Base-by-base conservation (phyloP, 2,888 invertebrate genomes). In the Yponomeuta sedellus region DNA sequence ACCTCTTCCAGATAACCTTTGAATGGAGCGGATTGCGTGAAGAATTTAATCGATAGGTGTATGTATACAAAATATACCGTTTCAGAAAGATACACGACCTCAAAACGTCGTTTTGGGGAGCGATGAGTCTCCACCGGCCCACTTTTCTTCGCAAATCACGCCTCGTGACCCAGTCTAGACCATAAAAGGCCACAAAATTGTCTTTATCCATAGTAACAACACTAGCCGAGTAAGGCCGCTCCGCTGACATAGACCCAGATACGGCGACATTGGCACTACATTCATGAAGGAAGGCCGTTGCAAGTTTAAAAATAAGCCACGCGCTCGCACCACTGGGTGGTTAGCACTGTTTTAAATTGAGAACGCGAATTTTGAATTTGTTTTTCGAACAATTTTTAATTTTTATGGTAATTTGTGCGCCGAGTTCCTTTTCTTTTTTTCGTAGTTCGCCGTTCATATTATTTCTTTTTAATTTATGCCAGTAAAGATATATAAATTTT, bases 261-360 rank as follows among this genome's bases (percentile, higher is more conserved):
- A 83, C 79, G 71, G 77, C 79, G 90, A 88, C 90, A 91, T 91
- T 91, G 90, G 90, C 89, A 91, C 90, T 91, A 89, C 90, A 91
- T 91, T 91, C 88, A 86, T 80, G 78, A 79, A 78, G 85, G 81
- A 80, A 90, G 90, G 89, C 88, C 78, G 84, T 78, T 81, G 78
- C 81, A 75, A 76, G 81, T 86, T 83, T 88, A 88, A 89, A 90
- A 86, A 89, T 88, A 89, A 83, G 82, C 79, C 80, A 72, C 73
- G 74, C 77, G 58, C 40, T 25, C 77, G 52, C 28, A 44, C 71
- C 73, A 76, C 73, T 76, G 79, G 75, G 75, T 74, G 72, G 76
- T 52, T 16, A 12, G 16, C 4, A 16, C 16, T 52, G 75, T 80
- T 81, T 81, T 79, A 79, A 72, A 70, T 73, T 73, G 68, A 69